Conservation (phyloP, 2,888 invertebrate species). For the Mesochorus sp. region DNA sequence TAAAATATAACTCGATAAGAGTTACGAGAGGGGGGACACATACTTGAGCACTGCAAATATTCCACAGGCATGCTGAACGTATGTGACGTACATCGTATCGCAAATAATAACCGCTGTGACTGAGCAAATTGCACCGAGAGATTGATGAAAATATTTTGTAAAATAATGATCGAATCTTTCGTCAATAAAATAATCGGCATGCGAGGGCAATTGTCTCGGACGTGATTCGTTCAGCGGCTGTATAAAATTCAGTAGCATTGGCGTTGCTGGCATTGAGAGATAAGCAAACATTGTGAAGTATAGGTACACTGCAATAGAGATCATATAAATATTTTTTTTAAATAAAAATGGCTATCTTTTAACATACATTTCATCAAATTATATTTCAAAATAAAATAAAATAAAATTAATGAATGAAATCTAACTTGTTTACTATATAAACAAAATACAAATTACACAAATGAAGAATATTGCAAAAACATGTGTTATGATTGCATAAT, state of each 20-base stretch:
- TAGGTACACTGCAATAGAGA: slow-evolving; percentile 45
- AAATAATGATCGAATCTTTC: slow-evolving; percentile 50
- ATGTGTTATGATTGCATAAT: not conserved
- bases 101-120: slow-evolving; percentile 45
- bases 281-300: slow-evolving; percentile 49
- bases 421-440: not conserved
- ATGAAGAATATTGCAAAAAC: not conserved
- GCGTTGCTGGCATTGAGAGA: slow-evolving; percentile 43
- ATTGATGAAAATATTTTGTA: slow-evolving; percentile 43
- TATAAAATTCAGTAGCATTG: slow-evolving; percentile 38
- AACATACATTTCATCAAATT: not conserved
- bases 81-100: slow-evolving; percentile 49
- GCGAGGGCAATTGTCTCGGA: slow-evolving; percentile 44
- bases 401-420: not conserved
- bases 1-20: not conserved
- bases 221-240: slow-evolving; percentile 52
- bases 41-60: slow-evolving; percentile 49
- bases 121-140: slow-evolving; percentile 34
- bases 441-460: not conserved
- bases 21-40: too few relatives aligned
- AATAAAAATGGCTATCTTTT: too few relatives aligned
- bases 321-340: too few relatives aligned
- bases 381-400: not conserved
- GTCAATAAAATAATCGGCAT: slow-evolving; percentile 52
- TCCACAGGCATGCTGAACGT: slow-evolving; percentile 53